Base-by-base conservation (phyloP, 2,113 vertebrate species). In the Noturus placidus region DNA sequence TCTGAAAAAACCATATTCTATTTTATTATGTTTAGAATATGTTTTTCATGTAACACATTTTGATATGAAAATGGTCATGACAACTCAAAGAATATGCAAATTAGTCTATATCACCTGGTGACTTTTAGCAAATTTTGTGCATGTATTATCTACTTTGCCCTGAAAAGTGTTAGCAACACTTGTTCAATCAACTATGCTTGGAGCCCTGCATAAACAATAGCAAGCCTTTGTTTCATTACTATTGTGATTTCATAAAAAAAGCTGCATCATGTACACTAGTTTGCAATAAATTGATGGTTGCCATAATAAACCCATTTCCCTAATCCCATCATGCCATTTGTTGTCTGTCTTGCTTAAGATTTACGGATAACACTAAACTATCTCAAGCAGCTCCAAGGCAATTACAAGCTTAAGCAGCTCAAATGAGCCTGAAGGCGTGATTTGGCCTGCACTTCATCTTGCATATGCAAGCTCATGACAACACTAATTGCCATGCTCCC, bases 371-470 rank as follows among this genome's bases (percentile, higher is more conserved):
- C 81, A 46, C 77, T 89, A 85, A 91, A 90, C 87, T 50, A 83
- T 87, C 42, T 87, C 67, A 74, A 89, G 86, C 87, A 69, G 78
- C 87, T 81, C 54, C 74, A 69, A 85, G 63, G 69, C 88, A 89
- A 90, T 92, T 91, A 90, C 84, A 88, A 88, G 92, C 85, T 89
- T 88, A 89, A 89, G 84, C 76, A 85, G 86, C 69, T 85, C 89
- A 91, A 89, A 85, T 70, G 82, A 65, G 81, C 84, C 88, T 89
- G 74, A 69, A 77, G 89, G 84, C 27, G 19, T 76, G 84, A 78
- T 84, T 70, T 80, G 69, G 89, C 77, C 81, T 42, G 54, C 78
- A 82, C n/a, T 85, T 89, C 13, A 19, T 79, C 10, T 46, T 87
- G 87, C 61, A 65, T 76, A 33, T 87, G 72, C 27, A 38, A 70